Evolutionary conservation across 1,140 invertebrate genomes (phyloP), one percentile per base, ranked within the genome.

Genomic region (Drosophila sproati): DNA sequence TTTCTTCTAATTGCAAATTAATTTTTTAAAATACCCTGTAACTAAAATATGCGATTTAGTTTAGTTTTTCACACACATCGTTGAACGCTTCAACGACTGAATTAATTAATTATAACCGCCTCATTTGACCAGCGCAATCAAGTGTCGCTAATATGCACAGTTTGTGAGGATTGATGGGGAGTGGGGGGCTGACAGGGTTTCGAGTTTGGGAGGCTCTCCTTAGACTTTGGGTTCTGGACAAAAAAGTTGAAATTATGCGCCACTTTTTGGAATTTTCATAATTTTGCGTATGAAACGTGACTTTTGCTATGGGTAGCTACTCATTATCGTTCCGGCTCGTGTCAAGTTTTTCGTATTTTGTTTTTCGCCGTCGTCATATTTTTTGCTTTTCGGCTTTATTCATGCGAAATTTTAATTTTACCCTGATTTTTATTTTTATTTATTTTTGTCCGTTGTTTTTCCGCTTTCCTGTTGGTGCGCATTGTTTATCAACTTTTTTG

Each of bases 81-180:
- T 37, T 68, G 74, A 55, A 37, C 52, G 61, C 68, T 43, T 50
- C 69, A 73, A 50, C 83, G 73, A 73, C 83, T 85, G 85, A 89
- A 88, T 88, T 88, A 88, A 88, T 88, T 89, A 85, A 88, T 88
- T 89, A 85, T 89, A 88, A 89, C 69, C 81, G 85, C 85, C 85
- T 88, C 85, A 89, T 88, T 88, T 89, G 78, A 73, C 69, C 48
- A 31, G 70, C 39, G 68, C 85, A 88, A 85, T 89, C 80, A 85
- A 72, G 63, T 73, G 72, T 80, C 72, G 68, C 52, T 41, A 75
- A 79, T 62, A 67, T 57, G 70, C 50, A 32, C 54, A 52, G 57
- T 62, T 55, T 47, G 20, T 20, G 20, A 20, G 20, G 20, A 0
- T 20, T 20, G 20, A 20, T 12, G 12, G 12, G 12, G 12, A 0